phyloP scores from a whole-genome alignment of 2,113 vertebrate species.

The Halichoerus grypus region DNA sequence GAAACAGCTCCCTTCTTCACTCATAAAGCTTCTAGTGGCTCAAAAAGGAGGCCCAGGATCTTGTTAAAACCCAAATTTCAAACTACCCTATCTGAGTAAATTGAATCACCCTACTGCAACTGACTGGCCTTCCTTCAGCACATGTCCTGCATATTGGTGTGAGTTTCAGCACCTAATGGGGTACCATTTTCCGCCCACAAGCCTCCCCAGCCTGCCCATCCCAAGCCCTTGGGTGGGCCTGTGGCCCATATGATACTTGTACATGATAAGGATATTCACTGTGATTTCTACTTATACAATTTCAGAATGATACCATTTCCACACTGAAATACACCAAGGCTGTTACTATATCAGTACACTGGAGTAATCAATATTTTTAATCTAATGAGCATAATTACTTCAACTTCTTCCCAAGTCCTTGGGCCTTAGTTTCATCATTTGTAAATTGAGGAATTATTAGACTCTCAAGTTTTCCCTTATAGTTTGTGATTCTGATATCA shows the following conservation, averaged over 20 bases:
- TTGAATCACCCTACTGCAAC: neutral
- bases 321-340: neutral
- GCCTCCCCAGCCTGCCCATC: neutral
- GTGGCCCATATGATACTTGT: too few species aligned
- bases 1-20: neutral
- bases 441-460: neutral
- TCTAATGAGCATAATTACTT: neutral
- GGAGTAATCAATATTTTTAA: neutral
- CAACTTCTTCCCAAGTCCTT: neutral
- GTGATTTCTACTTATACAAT: neutral
- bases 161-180: neutral
- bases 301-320: neutral
- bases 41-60: neutral
- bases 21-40: neutral
- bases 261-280: neutral
- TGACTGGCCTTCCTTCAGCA: neutral
- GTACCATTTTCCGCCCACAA: neutral
- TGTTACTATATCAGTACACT: neutral
- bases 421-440: neutral
- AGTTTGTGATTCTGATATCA: neutral
- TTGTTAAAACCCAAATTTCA: neutral
- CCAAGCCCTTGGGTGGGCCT: neutral
- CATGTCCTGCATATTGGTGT: accelerated
- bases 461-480: neutral
- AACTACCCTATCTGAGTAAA: neutral